These are phyloP conservation scores for Florisuga fusca DNA, from an alignment of 2,797 vertebrate species.

Conservation along the genomic window DNA sequence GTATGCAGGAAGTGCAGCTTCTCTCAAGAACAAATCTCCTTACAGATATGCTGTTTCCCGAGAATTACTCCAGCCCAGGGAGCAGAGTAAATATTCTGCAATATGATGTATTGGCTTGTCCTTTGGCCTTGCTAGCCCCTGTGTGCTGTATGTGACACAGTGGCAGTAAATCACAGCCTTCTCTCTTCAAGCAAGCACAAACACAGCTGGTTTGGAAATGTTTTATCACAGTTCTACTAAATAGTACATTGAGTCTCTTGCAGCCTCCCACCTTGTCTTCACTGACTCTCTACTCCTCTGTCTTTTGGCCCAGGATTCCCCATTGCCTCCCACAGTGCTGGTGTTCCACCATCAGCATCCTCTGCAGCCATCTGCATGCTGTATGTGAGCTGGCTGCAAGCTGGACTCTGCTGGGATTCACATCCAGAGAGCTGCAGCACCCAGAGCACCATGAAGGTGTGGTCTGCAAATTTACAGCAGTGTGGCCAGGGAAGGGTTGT, in stretches of 20 bases:
- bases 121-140: not conserved
- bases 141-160: not conserved
- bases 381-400: accelerated
- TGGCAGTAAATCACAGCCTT: not conserved
- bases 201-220: not conserved
- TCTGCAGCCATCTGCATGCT: accelerated
- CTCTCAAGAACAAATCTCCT: not conserved
- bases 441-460: accelerated
- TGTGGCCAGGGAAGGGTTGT: accelerated
- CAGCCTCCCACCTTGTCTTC: not conserved
- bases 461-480: not conserved
- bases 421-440: not conserved
- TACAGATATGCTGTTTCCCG: not conserved
- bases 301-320: not conserved
- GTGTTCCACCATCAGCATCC: not conserved
- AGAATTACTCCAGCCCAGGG: not conserved
- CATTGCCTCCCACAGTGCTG: accelerated
- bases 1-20: not conserved
- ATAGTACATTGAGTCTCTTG: not conserved
- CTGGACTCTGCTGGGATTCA: accelerated
- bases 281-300: not conserved
- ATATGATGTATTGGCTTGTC: not conserved
- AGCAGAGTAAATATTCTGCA: not conserved
- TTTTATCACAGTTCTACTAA: not conserved
- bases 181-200: accelerated